These are phyloP conservation scores for Lepidurus packardi DNA, from an alignment of 1,140 invertebrate genomes.

Conservation along the genomic window DNA sequence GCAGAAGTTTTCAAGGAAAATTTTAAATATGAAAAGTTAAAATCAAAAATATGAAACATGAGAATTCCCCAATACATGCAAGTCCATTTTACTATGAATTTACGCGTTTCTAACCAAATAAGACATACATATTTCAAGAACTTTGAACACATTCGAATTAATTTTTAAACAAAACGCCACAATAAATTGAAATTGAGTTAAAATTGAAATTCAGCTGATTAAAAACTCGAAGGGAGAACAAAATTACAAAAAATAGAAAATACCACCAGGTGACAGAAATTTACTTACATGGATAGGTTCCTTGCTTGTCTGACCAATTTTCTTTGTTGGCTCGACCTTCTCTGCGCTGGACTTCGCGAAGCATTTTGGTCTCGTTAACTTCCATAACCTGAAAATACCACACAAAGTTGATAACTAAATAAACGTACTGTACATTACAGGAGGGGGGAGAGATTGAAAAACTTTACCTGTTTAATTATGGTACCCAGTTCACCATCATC, in stretches of 20 bases:
- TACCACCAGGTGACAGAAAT: neutral
- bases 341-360: constrained; percentile 65
- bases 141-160: too few species aligned
- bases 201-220: neutral
- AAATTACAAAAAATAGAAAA: neutral
- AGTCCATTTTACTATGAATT: too few species aligned
- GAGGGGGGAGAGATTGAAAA: too few species aligned
- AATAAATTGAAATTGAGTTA: neutral
- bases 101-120: too few species aligned
- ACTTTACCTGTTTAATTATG: constrained; percentile 60
- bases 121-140: too few species aligned
- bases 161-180: too few species aligned
- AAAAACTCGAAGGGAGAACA: too few species aligned
- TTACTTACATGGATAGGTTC: neutral
- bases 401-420: neutral
- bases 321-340: constrained; percentile 43
- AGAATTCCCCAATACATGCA: neutral
- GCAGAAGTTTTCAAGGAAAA: neutral
- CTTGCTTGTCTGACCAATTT: neutral
- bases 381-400: constrained; percentile 18
- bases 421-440: constrained; percentile 10
- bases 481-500: constrained; percentile 69
- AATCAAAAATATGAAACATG: neutral
- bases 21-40: neutral
- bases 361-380: constrained; percentile 59